Evolutionary conservation across 92 coral and sea anemone genomes (phyloP).

Genomic region (Scolanthus callimorphus): DNA sequence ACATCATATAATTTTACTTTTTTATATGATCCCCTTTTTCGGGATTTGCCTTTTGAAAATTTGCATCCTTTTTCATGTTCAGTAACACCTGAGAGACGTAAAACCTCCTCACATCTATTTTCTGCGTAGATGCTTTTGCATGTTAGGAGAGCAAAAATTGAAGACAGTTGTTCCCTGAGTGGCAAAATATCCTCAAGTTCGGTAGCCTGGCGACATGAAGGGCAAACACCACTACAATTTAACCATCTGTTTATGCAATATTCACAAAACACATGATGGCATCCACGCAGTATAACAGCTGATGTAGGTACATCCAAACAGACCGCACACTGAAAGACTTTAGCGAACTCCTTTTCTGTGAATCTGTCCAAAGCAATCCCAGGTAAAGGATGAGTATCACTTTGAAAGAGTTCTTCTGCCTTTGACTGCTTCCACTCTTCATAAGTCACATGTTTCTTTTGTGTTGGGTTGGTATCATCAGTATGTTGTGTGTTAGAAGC

Average conservation of each 20-base stretch:
- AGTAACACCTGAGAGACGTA: background rate
- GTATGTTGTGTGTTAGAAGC: background rate
- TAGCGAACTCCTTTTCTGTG: too few relatives aligned
- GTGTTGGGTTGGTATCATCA: background rate
- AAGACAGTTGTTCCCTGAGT: constrained; percentile 11
- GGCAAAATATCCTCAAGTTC: constrained; percentile 16
- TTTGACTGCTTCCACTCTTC: background rate
- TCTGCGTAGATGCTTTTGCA: constrained; percentile 6
- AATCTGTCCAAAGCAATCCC: too few relatives aligned
- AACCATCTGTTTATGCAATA: constrained; percentile 15
- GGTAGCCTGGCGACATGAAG: constrained; percentile 8
- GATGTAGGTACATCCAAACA: too few relatives aligned
- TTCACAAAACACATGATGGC: constrained; percentile 24
- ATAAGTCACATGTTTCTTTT: too few relatives aligned
- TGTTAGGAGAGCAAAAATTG: constrained; percentile 18
- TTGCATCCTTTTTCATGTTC: constrained; percentile 12
- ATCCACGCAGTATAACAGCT: constrained; percentile 18
- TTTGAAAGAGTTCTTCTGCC: background rate
- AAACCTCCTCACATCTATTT: constrained; percentile 17
- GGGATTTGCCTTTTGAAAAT: constrained; percentile 21
- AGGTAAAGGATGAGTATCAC: constrained; percentile 8
- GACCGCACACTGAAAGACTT: too few relatives aligned
- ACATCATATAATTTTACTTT: constrained; percentile 12
- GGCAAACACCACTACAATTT: constrained; percentile 31
- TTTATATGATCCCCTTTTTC: constrained; percentile 2